Percentiles rank a stretch among this genome's conserved stretches.
Conservation (phyloP, 2,888 invertebrate genomes). For the Crepidodera aurea region DNA sequence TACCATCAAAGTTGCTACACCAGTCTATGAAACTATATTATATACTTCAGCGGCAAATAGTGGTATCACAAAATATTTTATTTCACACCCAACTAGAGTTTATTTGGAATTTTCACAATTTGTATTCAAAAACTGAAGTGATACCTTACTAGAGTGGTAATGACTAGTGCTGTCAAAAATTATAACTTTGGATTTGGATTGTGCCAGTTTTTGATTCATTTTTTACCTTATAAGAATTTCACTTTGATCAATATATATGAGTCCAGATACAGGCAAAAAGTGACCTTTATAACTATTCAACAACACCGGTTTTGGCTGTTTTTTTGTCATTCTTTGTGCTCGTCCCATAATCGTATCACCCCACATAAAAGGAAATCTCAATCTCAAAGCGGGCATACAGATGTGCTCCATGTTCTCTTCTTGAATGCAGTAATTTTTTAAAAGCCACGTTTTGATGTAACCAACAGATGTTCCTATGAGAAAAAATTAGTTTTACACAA, state of each 20-base stretch:
- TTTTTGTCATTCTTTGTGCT: constrained; percentile 70
- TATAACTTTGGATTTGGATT: too few species aligned
- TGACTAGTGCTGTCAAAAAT: too few species aligned
- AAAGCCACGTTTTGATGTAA: constrained; percentile 82
- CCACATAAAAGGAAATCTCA: constrained; percentile 78
- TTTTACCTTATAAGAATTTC: constrained; percentile 73
- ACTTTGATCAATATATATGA: constrained; percentile 73
- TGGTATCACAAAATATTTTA: too few species aligned
- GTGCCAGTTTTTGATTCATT: too few species aligned
- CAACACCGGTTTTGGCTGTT: constrained; percentile 71
- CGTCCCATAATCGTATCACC: constrained; percentile 73
- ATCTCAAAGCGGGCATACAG: constrained; percentile 69
- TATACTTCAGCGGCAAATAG: too few species aligned
- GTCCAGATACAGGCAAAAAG: constrained; percentile 70
- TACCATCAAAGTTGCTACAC: too few species aligned
- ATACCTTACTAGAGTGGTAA: too few species aligned
- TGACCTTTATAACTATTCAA: constrained; percentile 78
- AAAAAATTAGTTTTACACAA: too few species aligned
- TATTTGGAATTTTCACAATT: too few species aligned
- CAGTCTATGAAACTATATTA: too few species aligned
- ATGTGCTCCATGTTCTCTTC: constrained; percentile 64
- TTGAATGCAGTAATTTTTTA: constrained; percentile 70
- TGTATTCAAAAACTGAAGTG: too few species aligned
- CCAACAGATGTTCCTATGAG: constrained; percentile 68
- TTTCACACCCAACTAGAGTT: too few species aligned